A percentile compares a stretch with the other conserved stretches of the same genome.
These are phyloP conservation scores for Poeciliopsis turneri DNA, from an alignment of 2,797 vertebrate genomes.

Conservation along the genomic window DNA sequence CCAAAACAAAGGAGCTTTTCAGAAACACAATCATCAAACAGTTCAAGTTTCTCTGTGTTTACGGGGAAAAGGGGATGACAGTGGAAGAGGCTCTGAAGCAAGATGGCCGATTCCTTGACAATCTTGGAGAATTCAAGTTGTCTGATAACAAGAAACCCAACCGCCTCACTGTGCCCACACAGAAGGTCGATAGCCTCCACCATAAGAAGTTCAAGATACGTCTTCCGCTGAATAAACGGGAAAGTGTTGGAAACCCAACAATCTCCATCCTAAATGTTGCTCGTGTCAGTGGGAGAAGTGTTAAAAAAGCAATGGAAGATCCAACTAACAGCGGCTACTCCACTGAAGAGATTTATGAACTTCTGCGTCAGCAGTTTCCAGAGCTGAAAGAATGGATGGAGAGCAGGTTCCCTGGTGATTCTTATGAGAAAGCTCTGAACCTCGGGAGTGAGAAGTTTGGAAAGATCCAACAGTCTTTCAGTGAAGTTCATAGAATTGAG, in stretches of 20 bases:
- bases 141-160: neutral
- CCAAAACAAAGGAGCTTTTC: conserved; percentile 13
- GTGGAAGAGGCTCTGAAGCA: conserved; percentile 25
- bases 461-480: conserved; percentile 37
- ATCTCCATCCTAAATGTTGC: accelerated
- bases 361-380: neutral
- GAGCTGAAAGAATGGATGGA: neutral
- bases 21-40: neutral
- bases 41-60: conserved; percentile 31
- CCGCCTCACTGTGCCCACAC: accelerated
- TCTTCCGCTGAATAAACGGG: conserved; percentile 1
- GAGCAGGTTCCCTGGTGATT: neutral
- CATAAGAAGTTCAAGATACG: accelerated
- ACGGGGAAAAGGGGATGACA: conserved; percentile 30
- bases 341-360: neutral
- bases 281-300: neutral
- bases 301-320: neutral
- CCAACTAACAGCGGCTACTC: accelerated
- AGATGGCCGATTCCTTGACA: conserved; percentile 36
- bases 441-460: conserved; percentile 27
- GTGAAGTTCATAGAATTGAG: conserved; percentile 25
- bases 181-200: accelerated
- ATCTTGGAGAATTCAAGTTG: accelerated
- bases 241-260: neutral
- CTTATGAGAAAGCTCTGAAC: accelerated